Evolutionary conservation across 1,140 invertebrate species (phyloP), one percentile per base, ranked within the genome.

Genomic region (Bombus sibiricus): DNA sequence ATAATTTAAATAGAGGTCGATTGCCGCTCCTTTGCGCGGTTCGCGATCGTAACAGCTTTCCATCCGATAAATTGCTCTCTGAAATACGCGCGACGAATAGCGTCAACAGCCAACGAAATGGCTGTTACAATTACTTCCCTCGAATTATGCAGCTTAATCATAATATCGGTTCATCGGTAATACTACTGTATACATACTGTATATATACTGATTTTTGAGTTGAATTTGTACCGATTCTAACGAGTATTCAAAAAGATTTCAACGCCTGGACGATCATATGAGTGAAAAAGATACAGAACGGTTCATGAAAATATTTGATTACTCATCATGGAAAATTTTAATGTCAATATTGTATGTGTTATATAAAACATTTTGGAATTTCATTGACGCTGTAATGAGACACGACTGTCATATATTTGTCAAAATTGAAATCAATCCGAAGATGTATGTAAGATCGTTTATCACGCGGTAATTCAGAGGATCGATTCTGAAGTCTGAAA

Each of bases 1-100:
- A 75, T 80, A 83, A 88, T 89, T 79, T 88, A 69, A 88, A 88
- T 82, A 86, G 59, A 62, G 47, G n/a, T 37, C 47, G 85, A 78
- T 59, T 68, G 77, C 64, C 39, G 34, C 32, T 85, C 10, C 47
- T 77, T 34, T 22, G 34, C 74, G 57, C 41, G 64, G 43, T 25
- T 75, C 64, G 68, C 28, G 59, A 66, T 72, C 72, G 43, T 66
- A 83, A 79, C 59, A 47, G 69, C 57, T 28, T 78, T 79, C 32
- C 57, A 69, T 47, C 34, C 39, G 22, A 86, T 86, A 89, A 89
- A 89, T 89, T 81, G 77, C 68, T n/a, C 72, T 81, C 75, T 85
- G 84, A 75, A 81, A 81, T 59, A 53, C 69, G 78, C 41, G 43
- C 53, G 32, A 37, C 59, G 22, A 18, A 68, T 59, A 32, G 18